These are phyloP conservation scores for Dolomedes plantarius DNA, from an alignment of 2,888 invertebrate genomes.

Conservation along the genomic window DNA sequence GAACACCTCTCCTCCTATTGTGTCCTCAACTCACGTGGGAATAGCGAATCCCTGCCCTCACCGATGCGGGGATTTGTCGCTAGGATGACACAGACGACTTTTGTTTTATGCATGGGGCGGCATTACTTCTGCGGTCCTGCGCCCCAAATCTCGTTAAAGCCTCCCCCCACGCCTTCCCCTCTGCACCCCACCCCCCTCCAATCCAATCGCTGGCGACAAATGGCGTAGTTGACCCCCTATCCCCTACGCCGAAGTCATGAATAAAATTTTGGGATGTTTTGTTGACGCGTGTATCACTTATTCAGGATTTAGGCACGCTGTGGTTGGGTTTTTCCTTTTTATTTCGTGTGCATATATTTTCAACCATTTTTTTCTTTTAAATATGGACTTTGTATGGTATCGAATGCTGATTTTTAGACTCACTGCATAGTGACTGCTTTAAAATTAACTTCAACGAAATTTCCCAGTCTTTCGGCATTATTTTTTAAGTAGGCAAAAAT, in stretches of 20 bases:
- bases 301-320: neutral
- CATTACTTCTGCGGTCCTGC: constrained; percentile 68
- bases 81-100: constrained; percentile 66
- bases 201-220: constrained; percentile 69
- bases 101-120: constrained; percentile 70
- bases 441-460: too few relatives aligned
- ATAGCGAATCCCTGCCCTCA: constrained; percentile 24
- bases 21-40: constrained; percentile 53
- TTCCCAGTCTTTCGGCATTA: too few relatives aligned
- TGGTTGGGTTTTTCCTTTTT: neutral
- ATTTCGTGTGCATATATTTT: too few relatives aligned
- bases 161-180: constrained; percentile 3
- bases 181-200: constrained; percentile 15
- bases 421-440: too few relatives aligned
- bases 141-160: constrained; percentile 66
- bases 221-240: constrained; percentile 65
- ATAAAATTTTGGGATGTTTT: constrained; percentile 57
- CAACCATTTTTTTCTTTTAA: too few relatives aligned
- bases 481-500: too few relatives aligned
- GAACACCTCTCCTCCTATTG: neutral
- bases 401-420: too few relatives aligned
- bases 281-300: constrained; percentile 9
- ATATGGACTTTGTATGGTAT: too few relatives aligned
- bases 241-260: constrained; percentile 55
- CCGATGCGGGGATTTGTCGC: constrained; percentile 46